Evolutionary conservation across 1,140 invertebrate genomes (phyloP).

Genomic region (Heliconius congener): DNA sequence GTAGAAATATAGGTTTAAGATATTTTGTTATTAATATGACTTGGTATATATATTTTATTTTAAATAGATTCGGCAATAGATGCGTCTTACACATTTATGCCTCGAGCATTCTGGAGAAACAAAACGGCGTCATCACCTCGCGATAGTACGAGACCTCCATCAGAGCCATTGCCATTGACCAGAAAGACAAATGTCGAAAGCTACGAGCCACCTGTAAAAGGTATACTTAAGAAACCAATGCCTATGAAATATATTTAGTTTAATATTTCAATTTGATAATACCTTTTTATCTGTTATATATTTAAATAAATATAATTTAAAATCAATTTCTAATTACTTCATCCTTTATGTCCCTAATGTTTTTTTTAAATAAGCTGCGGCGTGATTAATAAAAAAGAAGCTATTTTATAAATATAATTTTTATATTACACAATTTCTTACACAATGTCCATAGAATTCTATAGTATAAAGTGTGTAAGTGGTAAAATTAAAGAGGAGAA

Average conservation of each 20-base stretch:
- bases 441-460: too few species aligned
- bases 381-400: too few species aligned
- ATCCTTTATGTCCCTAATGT: too few species aligned
- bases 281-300: not conserved
- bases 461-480: too few species aligned
- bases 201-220: conserved; percentile 51
- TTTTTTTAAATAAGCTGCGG: too few species aligned
- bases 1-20: too few species aligned
- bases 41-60: not conserved
- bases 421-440: too few species aligned
- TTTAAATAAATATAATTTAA: conserved; percentile 17
- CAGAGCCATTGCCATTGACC: conserved; percentile 50
- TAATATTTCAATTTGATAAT: conserved; percentile 20
- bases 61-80: conserved; percentile 62
- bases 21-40: too few species aligned
- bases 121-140: conserved; percentile 41
- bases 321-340: not conserved
- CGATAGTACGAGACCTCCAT: conserved; percentile 44
- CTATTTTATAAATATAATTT: too few species aligned
- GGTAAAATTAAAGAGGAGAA: too few species aligned
- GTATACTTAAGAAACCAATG: conserved; percentile 76
- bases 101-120: conserved; percentile 54
- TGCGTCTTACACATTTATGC: conserved; percentile 65
- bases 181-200: conserved; percentile 44
- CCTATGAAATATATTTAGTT: conserved; percentile 73